A percentile compares a stretch with the other conserved stretches of the same genome.
phyloP scores from a whole-genome alignment of 2,797 vertebrate genomes.

The Enteromius argenteus region DNA sequence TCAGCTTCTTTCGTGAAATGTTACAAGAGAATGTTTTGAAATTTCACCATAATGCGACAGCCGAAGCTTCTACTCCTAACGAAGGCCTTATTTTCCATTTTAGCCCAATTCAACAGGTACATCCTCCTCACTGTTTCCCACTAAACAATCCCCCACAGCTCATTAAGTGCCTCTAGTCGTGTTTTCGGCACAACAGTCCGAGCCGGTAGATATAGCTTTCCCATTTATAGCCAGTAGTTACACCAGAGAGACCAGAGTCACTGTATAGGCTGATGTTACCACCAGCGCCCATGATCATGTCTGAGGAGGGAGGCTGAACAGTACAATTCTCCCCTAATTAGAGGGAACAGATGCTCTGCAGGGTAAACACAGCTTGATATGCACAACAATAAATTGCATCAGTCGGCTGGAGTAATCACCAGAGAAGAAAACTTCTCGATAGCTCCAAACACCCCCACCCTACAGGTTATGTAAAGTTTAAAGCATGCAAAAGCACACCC shows the following conservation, averaged over 20 bases:
- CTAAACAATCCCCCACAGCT: constrained; percentile 21
- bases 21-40: background rate
- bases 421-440: constrained; percentile 43
- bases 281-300: constrained; percentile 46
- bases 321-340: constrained; percentile 61
- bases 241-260: constrained; percentile 25
- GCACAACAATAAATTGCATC: constrained; percentile 60
- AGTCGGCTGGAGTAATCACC: constrained; percentile 47
- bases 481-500: constrained; percentile 29
- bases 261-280: constrained; percentile 20
- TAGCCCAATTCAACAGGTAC: constrained; percentile 8
- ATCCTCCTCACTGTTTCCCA: background rate
- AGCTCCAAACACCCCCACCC: constrained; percentile 40
- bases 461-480: constrained; percentile 47
- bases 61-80: background rate
- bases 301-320: constrained; percentile 51
- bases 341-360: constrained; percentile 62
- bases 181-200: background rate
- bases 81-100: constrained; percentile 10
- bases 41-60: background rate
- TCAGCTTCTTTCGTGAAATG: background rate
- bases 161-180: background rate
- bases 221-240: constrained; percentile 20
- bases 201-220: background rate
- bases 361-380: constrained; percentile 65